Evolutionary conservation across 2,888 invertebrate species (phyloP).

Genomic region (Andricus curvator): DNA sequence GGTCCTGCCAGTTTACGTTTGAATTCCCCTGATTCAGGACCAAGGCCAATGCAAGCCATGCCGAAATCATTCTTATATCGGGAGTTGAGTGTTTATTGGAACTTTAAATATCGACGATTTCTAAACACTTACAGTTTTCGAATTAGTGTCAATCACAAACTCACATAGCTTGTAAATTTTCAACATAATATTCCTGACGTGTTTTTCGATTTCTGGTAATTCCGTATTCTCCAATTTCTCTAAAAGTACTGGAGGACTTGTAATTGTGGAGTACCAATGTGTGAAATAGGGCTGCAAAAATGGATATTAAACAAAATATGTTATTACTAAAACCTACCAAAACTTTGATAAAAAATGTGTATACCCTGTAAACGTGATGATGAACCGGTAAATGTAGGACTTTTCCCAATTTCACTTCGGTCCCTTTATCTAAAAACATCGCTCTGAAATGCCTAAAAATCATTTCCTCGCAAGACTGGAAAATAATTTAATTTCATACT

Average conservation of each 20-base stretch:
- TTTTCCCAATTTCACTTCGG: conserved; percentile 52
- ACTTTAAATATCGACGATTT: neutral
- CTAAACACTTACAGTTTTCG: neutral
- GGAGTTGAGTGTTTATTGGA: neutral
- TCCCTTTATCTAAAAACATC: conserved; percentile 44
- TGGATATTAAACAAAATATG: conserved; percentile 33
- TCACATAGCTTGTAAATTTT: conserved; percentile 65
- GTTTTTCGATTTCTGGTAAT: conserved; percentile 57
- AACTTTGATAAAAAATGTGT: no score
- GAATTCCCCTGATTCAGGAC: no score
- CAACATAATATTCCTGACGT: conserved; percentile 58
- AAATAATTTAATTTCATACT: neutral
- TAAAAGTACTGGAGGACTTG: conserved; percentile 59
- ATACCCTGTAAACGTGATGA: conserved; percentile 46
- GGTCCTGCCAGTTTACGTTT: no score
- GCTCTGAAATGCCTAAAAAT: conserved; percentile 63
- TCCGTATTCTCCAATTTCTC: conserved; percentile 56
- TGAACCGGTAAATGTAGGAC: conserved; percentile 60
- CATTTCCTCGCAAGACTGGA: conserved; percentile 66
- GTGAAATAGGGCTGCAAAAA: conserved; percentile 63
- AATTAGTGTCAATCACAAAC: conserved; percentile 53
- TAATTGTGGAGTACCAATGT: conserved; percentile 58
- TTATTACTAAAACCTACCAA: neutral
- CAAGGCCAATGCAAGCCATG: no score
- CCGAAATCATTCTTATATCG: no score